Evolutionary conservation across 2,113 vertebrate species (phyloP), one percentile per base, ranked within the genome.

Genomic region (Hyaena hyaena): DNA sequence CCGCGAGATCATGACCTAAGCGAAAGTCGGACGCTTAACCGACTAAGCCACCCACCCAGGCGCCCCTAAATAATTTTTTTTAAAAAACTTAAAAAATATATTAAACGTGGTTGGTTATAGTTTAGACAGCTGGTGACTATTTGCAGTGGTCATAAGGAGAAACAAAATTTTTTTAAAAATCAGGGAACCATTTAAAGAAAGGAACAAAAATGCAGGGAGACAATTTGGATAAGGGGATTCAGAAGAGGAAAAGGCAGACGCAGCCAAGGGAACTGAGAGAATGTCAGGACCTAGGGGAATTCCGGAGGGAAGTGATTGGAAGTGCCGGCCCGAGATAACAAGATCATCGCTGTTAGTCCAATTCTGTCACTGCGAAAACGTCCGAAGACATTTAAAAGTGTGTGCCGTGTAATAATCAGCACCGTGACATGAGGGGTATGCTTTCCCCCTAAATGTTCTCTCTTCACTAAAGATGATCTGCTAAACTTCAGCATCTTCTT

Each of bases 401-500:
- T 69, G 23, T 48, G 16, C 21, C 35, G 7, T 11, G 14, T 39
- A 24, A 43, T 61, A 48, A 53, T 45, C 12, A 71, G 71, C 16
- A 16, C 11, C 7, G 5, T 28, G 11, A 28, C 1, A 7, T 4
- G 50, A 84, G 35, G 24, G 2, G 2, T 3, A 66, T 21, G 7
- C 31, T 53, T 73, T 23, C 61, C 21, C 10, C 65, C 43, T 17
- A 10, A 63, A 63, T 16, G 31, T 79, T 83, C n/a, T 85, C 39
- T 83, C 58, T 73, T 14, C 93, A 63, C 45, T 86, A 93, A 86
- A 96, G 76, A 61, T 53, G 63, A 90, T 61, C 35, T 24, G 35
- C 0, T 81, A 61, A 58, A 98, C 55, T 96, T 93, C 74, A 96
- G 95, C 61, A 97, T 96, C 90, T 96, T 97, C 90, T 82, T 81